Conservation (phyloP, 2,797 vertebrate species). For the Cyprinodon diabolis region DNA sequence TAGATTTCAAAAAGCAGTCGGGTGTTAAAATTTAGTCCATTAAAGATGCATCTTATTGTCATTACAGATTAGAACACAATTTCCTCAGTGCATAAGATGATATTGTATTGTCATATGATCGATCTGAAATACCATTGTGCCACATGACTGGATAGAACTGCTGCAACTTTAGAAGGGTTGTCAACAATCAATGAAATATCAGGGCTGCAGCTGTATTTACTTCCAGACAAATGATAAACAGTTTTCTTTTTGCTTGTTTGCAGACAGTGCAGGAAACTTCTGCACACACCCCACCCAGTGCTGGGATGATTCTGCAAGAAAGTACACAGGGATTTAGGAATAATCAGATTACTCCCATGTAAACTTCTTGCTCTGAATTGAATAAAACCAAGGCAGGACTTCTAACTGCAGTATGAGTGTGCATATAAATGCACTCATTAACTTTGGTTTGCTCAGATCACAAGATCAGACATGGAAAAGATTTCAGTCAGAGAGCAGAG, state of each 20-base stretch:
- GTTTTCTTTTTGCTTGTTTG: background rate
- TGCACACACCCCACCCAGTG: background rate
- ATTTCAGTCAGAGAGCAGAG: background rate
- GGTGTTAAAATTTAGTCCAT: slow-evolving; percentile 9
- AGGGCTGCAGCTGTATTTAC: background rate
- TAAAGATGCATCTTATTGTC: slow-evolving; percentile 12
- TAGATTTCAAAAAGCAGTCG: slow-evolving; percentile 11
- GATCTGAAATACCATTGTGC: slow-evolving; percentile 3
- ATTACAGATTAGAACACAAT: slow-evolving; percentile 17
- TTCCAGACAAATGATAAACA: background rate
- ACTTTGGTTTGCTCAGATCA: slow-evolving; percentile 9
- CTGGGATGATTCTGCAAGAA: background rate
- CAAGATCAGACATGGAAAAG: background rate
- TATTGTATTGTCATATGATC: slow-evolving; percentile 6
- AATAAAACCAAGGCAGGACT: slow-evolving; percentile 10
- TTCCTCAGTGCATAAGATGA: slow-evolving; percentile 1
- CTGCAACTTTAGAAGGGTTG: background rate
- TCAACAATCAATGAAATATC: slow-evolving; percentile 1
- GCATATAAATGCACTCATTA: slow-evolving; percentile 25
- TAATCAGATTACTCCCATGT: slow-evolving; percentile 8
- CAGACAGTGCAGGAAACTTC: background rate
- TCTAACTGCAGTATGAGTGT: slow-evolving; percentile 1
- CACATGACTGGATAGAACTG: background rate
- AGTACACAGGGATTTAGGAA: slow-evolving; percentile 4
- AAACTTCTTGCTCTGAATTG: slow-evolving; percentile 18